These are phyloP conservation scores for Caenorhabditis becei DNA, from an alignment of 2,888 invertebrate species.

Conservation along the genomic window DNA sequence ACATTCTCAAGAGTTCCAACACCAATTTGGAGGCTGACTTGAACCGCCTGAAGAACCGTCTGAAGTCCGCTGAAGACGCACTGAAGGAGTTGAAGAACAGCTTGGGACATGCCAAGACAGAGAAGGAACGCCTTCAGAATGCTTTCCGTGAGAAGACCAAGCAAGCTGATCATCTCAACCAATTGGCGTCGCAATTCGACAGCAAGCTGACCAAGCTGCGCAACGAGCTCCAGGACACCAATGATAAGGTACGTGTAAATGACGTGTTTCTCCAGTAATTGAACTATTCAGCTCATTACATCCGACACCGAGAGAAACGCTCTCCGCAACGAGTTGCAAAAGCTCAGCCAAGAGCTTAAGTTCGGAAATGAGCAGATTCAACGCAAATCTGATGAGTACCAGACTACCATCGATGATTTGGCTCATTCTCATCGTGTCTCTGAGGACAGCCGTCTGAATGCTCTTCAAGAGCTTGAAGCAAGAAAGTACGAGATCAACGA, in stretches of 20 bases:
- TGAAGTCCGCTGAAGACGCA: conserved; percentile 74
- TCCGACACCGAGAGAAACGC: conserved; percentile 77
- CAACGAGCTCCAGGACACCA: conserved; percentile 76
- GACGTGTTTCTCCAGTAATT: not conserved
- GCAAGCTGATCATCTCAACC: conserved; percentile 78
- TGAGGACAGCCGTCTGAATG: conserved; percentile 80
- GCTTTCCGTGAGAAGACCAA: conserved; percentile 79
- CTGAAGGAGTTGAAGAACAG: conserved; percentile 75
- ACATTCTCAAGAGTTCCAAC: conserved; percentile 74
- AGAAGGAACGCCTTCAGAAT: conserved; percentile 78
- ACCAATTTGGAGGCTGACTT: conserved; percentile 74
- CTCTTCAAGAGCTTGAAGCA: conserved; percentile 76
- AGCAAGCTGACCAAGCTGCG: conserved; percentile 76
- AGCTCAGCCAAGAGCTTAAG: conserved; percentile 77
- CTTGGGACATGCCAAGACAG: conserved; percentile 73
- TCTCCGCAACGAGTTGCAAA: conserved; percentile 74
- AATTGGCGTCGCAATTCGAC: conserved; percentile 76
- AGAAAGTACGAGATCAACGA: conserved; percentile 80
- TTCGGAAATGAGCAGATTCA: conserved; percentile 80
- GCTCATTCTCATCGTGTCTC: conserved; percentile 77
- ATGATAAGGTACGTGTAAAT: conserved; percentile 71
- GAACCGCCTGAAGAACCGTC: conserved; percentile 71
- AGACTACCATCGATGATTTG: conserved; percentile 78
- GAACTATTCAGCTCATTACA: conserved; percentile 69
- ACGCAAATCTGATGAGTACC: conserved; percentile 80